Evolutionary conservation across 2,113 vertebrate species (phyloP).

Genomic region (Myanophis thanlyinensis): DNA sequence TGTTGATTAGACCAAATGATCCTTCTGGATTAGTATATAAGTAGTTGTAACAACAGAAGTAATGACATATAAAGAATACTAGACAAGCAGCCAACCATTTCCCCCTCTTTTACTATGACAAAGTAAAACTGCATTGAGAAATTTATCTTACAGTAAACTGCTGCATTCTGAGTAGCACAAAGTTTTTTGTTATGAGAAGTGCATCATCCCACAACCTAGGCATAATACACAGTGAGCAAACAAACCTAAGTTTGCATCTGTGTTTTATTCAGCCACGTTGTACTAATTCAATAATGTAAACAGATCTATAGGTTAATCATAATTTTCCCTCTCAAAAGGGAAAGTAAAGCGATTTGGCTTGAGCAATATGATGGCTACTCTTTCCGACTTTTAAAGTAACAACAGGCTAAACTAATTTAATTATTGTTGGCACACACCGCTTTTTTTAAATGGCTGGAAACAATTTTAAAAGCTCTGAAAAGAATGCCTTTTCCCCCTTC

Average conservation of each 20-base stretch:
- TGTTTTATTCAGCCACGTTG: conserved; percentile 11
- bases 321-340: conserved; percentile 31
- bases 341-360: conserved; percentile 38
- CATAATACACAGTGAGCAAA: background rate
- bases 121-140: background rate
- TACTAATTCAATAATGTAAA: background rate
- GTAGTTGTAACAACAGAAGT: background rate
- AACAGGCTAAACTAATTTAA: conserved; percentile 49
- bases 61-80: background rate
- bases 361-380: conserved; percentile 20
- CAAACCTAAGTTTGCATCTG: background rate
- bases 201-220: background rate
- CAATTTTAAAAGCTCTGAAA: background rate
- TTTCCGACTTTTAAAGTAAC: conserved; percentile 36
- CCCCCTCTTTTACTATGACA: background rate
- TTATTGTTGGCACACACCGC: conserved; percentile 54
- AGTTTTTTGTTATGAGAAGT: background rate
- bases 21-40: background rate
- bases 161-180: background rate
- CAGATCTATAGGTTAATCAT: conserved; percentile 36
- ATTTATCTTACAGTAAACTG: background rate
- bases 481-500: conserved; percentile 44
- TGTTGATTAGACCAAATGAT: background rate
- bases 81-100: background rate
- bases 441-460: conserved; percentile 43